Conservation (phyloP, 1,140 invertebrate species). For the Aphis craccivora region DNA sequence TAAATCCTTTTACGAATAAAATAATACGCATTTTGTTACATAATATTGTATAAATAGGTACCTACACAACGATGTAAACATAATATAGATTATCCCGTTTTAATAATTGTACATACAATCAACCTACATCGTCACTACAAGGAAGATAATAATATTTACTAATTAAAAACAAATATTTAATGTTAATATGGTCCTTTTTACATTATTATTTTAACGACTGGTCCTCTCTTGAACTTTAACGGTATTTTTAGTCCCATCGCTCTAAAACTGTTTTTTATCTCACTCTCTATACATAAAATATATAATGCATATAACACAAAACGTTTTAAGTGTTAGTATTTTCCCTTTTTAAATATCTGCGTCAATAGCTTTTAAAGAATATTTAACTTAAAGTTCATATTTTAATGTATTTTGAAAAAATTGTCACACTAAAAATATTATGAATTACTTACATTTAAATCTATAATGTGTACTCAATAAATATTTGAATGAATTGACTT, state of each 20-base stretch:
- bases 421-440: neutral
- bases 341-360: neutral
- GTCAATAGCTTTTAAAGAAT: neutral
- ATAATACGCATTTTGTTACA: neutral
- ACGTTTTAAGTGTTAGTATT: neutral
- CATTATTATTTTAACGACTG: constrained; percentile 12
- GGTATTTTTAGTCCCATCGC: neutral
- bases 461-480: neutral
- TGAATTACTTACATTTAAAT: neutral
- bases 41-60: neutral
- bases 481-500: neutral
- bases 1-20: neutral
- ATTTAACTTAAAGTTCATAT: neutral
- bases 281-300: neutral
- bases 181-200: neutral
- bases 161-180: constrained; percentile 10
- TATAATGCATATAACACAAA: neutral
- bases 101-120: neutral
- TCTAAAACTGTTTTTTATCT: neutral
- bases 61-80: neutral
- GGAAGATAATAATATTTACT: neutral
- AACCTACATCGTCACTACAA: neutral
- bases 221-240: neutral
- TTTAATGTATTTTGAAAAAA: neutral
- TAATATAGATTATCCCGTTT: neutral